phyloP scores from a whole-genome alignment of 2,113 vertebrate genomes.

The Eulemur macaco region DNA sequence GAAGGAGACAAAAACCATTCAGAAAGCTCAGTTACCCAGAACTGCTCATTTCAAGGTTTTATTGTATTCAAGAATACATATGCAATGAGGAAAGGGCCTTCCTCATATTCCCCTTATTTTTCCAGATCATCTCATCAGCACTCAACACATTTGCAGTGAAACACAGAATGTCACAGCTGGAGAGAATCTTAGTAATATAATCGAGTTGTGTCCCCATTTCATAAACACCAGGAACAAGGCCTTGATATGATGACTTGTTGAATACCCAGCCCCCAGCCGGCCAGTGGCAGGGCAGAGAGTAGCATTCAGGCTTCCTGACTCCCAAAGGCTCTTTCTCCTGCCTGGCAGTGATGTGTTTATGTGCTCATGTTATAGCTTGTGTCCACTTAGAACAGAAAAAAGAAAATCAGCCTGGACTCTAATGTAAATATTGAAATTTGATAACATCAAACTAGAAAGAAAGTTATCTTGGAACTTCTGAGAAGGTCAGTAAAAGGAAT shows the following conservation, averaged over 20 bases:
- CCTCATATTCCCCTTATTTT: slow-evolving; percentile 39
- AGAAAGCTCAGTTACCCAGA: slow-evolving; percentile 77
- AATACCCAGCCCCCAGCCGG: background rate
- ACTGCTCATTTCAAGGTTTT: slow-evolving; percentile 75
- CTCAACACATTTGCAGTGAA: slow-evolving; percentile 35
- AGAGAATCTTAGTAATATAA: slow-evolving; percentile 35
- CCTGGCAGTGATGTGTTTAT: background rate
- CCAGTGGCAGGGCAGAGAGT: background rate
- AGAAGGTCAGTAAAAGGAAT: background rate
- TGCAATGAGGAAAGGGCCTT: slow-evolving; percentile 69
- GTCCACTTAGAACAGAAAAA: background rate
- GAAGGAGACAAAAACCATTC: slow-evolving; percentile 76
- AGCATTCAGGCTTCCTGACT: background rate
- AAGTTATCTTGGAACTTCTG: slow-evolving; percentile 21
- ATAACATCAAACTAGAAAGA: background rate
- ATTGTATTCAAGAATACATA: slow-evolving; percentile 75
- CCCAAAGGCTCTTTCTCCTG: background rate
- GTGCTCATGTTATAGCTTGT: background rate
- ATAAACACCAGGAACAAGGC: slow-evolving; percentile 14
- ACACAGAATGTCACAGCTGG: slow-evolving; percentile 35
- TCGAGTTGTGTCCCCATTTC: slow-evolving; percentile 22
- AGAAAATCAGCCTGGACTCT: background rate
- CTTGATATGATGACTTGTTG: background rate
- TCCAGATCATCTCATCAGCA: slow-evolving; percentile 62
- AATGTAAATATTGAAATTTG: background rate